phyloP scores from a whole-genome alignment of 2,113 vertebrate species.

The Scomber colias region DNA sequence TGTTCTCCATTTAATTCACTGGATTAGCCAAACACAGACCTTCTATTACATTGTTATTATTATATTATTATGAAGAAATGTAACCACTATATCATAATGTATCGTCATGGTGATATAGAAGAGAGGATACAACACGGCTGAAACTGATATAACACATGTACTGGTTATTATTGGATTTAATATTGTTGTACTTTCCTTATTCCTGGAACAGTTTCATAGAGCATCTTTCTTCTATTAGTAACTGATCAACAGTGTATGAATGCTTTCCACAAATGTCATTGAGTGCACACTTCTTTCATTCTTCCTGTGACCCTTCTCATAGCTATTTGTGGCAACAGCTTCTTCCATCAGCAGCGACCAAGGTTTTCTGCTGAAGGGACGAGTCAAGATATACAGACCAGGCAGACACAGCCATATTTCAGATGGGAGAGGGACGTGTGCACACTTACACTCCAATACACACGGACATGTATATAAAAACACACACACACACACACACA shows the following conservation, averaged over 20 bases:
- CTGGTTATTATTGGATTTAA: constrained; percentile 29
- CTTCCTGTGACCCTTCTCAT: constrained; percentile 56
- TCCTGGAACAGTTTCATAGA: constrained; percentile 5
- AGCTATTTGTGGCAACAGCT: constrained; percentile 65
- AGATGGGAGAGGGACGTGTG: constrained; percentile 49
- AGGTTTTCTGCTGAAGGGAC: constrained; percentile 71
- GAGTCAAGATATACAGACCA: constrained; percentile 70
- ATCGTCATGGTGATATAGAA: constrained; percentile 7
- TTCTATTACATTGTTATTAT: too few relatives aligned
- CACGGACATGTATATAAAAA: constrained; percentile 50
- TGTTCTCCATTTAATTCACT: too few relatives aligned
- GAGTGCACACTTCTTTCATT: constrained; percentile 39
- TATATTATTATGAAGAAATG: not conserved
- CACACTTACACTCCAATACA: constrained; percentile 57
- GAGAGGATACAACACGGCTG: not conserved
- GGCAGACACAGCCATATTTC: constrained; percentile 75
- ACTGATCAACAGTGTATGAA: constrained; percentile 43
- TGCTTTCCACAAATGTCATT: constrained; percentile 29
- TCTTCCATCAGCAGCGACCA: constrained; percentile 72
- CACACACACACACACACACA: constrained; percentile 38
- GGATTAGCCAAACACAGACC: too few relatives aligned
- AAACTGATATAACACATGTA: not conserved
- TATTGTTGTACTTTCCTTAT: constrained; percentile 1
- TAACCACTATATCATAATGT: not conserved
- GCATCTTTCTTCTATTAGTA: constrained; percentile 24